phyloP scores from a whole-genome alignment of 2,797 vertebrate genomes.

The Geotrypetes seraphini region DNA sequence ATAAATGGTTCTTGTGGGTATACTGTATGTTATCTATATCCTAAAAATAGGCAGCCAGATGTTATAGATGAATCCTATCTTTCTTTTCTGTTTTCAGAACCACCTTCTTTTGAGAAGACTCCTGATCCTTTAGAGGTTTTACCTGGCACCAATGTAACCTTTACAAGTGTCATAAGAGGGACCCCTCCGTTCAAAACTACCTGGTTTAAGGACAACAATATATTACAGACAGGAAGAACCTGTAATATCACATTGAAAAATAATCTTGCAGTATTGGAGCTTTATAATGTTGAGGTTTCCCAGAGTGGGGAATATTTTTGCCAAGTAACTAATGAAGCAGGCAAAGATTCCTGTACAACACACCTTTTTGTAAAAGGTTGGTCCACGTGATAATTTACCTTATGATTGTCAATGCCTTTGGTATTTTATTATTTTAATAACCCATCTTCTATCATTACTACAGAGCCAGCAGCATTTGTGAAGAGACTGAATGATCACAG shows the following conservation, averaged over 20 bases:
- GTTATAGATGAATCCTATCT: too few species aligned
- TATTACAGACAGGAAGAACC: conserved; percentile 69
- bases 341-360: conserved; percentile 76
- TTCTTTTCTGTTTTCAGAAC: conserved; percentile 57
- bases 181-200: conserved; percentile 78
- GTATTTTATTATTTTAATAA: conserved; percentile 31
- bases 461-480: conserved; percentile 84
- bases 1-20: conserved; percentile 10
- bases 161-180: conserved; percentile 73
- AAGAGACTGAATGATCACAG: conserved; percentile 84
- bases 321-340: conserved; percentile 84
- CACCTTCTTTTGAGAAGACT: conserved; percentile 77
- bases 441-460: conserved; percentile 68
- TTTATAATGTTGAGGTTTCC: conserved; percentile 72
- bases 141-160: conserved; percentile 73
- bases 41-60: too few species aligned
- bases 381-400: conserved; percentile 21
- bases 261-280: conserved; percentile 69
- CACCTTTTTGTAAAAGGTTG: conserved; percentile 94
- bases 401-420: conserved; percentile 2
- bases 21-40: too few species aligned
- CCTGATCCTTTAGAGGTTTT: conserved; percentile 81
- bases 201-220: conserved; percentile 88
- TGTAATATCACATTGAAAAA: conserved; percentile 80
- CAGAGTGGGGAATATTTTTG: conserved; percentile 86